Base-by-base conservation (phyloP, 1,140 invertebrate genomes). In the Brachionus angularis region DNA sequence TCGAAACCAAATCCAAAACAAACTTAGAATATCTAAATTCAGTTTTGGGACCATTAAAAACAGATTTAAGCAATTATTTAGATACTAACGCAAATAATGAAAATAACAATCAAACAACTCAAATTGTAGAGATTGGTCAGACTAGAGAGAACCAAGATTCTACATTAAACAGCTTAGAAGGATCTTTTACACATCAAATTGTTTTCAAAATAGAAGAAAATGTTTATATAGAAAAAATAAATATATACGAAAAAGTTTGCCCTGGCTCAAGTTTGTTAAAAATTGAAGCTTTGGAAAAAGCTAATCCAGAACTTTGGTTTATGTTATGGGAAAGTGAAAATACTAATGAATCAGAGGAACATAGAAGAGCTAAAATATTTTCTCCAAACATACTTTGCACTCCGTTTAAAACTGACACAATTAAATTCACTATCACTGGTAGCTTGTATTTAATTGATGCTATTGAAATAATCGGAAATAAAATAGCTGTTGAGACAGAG, bases 401-500 rank as follows among this genome's bases (percentile, higher is more conserved):
- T 29, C 42, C 62, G 18, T 67, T 67, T 21, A 67, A 67, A 34
- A 39, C 42, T 7, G 62, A 67, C 18, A 47, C 47, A 14, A 23
- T 67, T 18, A 29, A 18, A 47, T 31, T 67, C 16, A 67, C 62
- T 25, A 33, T 67, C 4, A 34, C 23, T 23, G 62, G 62, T 1
- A 67, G 42, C 8, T 23, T 67, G 2, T 50, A 67, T 18, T 50
- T 67, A 31, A 67, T 67, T 14, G 42, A 67, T 18, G 62, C 29
- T 46, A 67, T 67, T 27, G 62, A 67, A 46, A 67, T 67, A 2
- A 67, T 46, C 12, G 62, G 62, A 27, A 67, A 50, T 50, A 46
- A 50, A 34, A 46, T 34, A 25, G 39, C 39, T 2, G 7, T 67
- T 36, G 33, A 39, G 23, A 25, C 16, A 21, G 42, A 46, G 5